These are phyloP conservation scores for Chloropsis cyanopogon DNA, from an alignment of 2,113 vertebrate species.

Conservation along the genomic window DNA sequence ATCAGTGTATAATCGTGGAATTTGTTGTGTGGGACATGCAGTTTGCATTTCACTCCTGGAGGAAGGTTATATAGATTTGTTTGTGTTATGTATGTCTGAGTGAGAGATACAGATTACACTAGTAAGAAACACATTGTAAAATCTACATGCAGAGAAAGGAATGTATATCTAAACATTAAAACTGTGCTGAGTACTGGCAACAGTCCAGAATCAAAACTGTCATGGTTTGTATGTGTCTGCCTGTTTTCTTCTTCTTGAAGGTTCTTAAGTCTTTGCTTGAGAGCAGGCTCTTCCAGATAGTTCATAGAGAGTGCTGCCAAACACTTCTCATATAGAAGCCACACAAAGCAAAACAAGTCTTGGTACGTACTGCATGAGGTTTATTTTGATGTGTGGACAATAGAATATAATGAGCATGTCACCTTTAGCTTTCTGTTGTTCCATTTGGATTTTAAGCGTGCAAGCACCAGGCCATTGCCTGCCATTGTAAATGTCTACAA, in stretches of 20 bases:
- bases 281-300: background rate
- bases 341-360: background rate
- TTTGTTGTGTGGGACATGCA: slow-evolving; percentile 26
- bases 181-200: background rate
- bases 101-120: background rate
- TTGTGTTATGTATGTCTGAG: background rate
- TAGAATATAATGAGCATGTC: background rate
- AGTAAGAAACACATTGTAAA: background rate
- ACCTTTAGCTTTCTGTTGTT: background rate
- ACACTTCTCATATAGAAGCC: background rate
- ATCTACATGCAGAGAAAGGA: background rate
- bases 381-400: background rate
- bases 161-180: background rate
- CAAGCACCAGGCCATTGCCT: background rate
- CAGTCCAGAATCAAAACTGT: background rate
- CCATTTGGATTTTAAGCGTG: background rate
- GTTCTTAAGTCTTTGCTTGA: background rate
- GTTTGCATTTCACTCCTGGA: slow-evolving; percentile 30
- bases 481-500: background rate
- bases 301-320: background rate
- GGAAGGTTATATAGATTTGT: background rate
- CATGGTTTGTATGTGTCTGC: background rate
- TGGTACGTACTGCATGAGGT: background rate
- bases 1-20: background rate
- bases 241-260: background rate